phyloP scores from a whole-genome alignment of 2,888 invertebrate species.

The Noctua janthina region DNA sequence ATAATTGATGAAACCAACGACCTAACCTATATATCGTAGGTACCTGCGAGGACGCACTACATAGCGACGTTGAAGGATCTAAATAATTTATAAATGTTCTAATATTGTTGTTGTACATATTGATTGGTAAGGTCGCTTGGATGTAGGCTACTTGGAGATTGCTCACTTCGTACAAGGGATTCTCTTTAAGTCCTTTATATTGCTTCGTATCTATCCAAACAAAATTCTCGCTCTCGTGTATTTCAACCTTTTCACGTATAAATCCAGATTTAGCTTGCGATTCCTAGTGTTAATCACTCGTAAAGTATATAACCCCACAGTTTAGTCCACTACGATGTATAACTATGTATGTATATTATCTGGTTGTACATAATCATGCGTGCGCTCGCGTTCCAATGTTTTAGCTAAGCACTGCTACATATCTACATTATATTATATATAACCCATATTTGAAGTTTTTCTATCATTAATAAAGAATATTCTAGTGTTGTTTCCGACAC shows the following conservation, averaged over 20 bases:
- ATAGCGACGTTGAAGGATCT: conserved; percentile 69
- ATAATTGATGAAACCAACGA: conserved; percentile 63
- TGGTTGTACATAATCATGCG: conserved; percentile 84
- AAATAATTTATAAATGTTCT: conserved; percentile 76
- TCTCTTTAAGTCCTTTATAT: conserved; percentile 88
- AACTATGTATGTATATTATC: conserved; percentile 76
- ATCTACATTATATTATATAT: conserved; percentile 81
- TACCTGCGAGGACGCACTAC: conserved; percentile 62
- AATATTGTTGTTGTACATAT: conserved; percentile 86
- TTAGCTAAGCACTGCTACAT: conserved; percentile 89
- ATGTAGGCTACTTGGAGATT: conserved; percentile 87
- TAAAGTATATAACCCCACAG: conserved; percentile 80
- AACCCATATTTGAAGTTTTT: conserved; percentile 86
- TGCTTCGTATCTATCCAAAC: conserved; percentile 86
- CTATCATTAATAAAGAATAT: conserved; percentile 86
- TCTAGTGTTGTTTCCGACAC: conserved; percentile 88
- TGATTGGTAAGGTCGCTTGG: conserved; percentile 85
- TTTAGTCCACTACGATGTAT: conserved; percentile 78
- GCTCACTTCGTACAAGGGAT: conserved; percentile 90
- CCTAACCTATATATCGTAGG: conserved; percentile 64
- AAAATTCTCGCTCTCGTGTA: conserved; percentile 79
- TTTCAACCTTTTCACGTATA: conserved; percentile 82
- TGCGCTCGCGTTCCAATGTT: conserved; percentile 79
- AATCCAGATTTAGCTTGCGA: conserved; percentile 87
- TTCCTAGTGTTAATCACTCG: conserved; percentile 83